Base-by-base conservation (phyloP, 2,888 invertebrate genomes). In the Orthosia gothica region DNA sequence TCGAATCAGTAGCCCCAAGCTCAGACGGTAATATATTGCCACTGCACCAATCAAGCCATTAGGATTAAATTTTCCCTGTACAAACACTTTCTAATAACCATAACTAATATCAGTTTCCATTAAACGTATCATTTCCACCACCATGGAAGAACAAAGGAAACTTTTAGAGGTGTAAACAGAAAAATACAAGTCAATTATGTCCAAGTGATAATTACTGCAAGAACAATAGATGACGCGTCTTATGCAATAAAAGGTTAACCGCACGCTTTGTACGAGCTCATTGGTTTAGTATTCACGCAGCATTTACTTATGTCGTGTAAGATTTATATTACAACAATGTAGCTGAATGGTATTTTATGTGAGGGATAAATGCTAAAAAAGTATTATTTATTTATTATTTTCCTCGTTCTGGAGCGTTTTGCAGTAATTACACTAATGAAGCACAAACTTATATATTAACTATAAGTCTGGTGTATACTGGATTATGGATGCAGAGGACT, bases 211-310 rank as follows among this genome's bases (percentile, higher is more conserved):
- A 69, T 70, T 64, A 45, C 9, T 11, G 9, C 23, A 9, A 4
- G 47, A 66, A 82, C 81, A 81, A 81, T 82, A 62, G 83, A 69
- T 83, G 11, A 66, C 79, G 32, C 69, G 83, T 66, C 26, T 45
- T 82, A 68, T 49, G 65, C 20, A 68, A 47, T 82, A 49, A 54
- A 54, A 16, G 16, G 57, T 45, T 50, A 47, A 20, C 15, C 15
- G 32, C 52, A 16, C 20, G 55, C 23, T 32, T 45, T 50, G 12
- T 64, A 2, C n/a, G 45, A 54, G 50, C 54, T 66, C 65, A 54
- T 66, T n/a, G n/a, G 1, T 68, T 61, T 45, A 13, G 0, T 79
- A 52, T 52, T 18, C 45, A 54, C n/a, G 55, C 20, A 61, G 15
- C 57, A 7, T 62, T 63, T 26, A 59, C 26, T 20, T 50, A 5